Evolutionary conservation across 2,797 vertebrate genomes (phyloP).

Genomic region (Ficedula albicollis): DNA sequence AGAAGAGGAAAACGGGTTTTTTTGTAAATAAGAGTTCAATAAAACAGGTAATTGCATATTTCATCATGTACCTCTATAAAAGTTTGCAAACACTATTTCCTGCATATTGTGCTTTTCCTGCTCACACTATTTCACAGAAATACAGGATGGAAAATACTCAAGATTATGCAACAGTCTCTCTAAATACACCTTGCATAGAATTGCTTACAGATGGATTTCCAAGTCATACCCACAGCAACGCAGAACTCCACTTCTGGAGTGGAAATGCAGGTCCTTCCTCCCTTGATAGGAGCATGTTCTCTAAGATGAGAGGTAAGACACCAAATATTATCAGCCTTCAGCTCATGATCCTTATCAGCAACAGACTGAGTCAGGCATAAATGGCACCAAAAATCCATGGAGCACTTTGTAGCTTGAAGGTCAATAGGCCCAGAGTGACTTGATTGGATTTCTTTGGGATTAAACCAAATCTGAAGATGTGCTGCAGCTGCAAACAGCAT

Average conservation of each 20-base stretch:
- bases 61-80: background rate
- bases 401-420: background rate
- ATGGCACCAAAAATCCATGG: background rate
- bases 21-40: background rate
- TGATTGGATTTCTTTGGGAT: background rate
- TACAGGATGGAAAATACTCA: background rate
- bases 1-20: background rate
- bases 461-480: background rate
- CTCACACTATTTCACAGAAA: background rate
- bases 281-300: background rate
- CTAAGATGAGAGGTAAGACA: background rate
- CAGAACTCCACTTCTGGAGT: background rate
- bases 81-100: background rate
- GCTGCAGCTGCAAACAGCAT: background rate
- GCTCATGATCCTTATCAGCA: background rate
- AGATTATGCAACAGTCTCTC: background rate
- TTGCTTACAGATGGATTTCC: background rate
- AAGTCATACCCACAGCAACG: background rate
- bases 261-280: background rate
- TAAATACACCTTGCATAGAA: background rate
- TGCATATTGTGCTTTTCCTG: background rate
- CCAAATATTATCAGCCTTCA: background rate
- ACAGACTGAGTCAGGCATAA: background rate
- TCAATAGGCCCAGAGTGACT: background rate
- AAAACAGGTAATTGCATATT: background rate